phyloP scores from a whole-genome alignment of 2,888 invertebrate species.

The Pilophorus perplexus region DNA sequence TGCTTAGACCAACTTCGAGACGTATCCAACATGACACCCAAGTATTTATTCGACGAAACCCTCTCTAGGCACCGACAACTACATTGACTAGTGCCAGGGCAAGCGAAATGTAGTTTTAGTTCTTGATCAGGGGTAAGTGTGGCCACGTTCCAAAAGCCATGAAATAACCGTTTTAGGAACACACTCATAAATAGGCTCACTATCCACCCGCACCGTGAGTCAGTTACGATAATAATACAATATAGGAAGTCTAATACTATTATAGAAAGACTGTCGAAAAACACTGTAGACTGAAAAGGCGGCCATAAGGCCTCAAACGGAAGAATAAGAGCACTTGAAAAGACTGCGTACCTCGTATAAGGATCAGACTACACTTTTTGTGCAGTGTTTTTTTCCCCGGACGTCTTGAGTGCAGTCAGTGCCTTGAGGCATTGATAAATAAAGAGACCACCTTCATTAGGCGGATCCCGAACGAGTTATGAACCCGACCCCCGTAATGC shows the following conservation, averaged over 20 bases:
- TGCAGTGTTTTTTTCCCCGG: background rate
- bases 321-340: too few species aligned
- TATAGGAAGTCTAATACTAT: too few species aligned
- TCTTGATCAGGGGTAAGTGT: background rate
- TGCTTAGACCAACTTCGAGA: background rate
- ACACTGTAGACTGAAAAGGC: too few species aligned
- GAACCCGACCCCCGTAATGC: conserved; percentile 9
- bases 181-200: too few species aligned
- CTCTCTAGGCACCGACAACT: background rate
- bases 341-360: too few species aligned
- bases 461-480: conserved; percentile 1
- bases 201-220: too few species aligned
- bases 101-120: background rate
- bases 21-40: background rate
- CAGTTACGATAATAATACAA: too few species aligned
- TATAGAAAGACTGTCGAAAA: background rate
- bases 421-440: conserved; percentile 10
- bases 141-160: background rate
- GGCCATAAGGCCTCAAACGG: too few species aligned
- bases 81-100: conserved; percentile 1
- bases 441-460: conserved; percentile 11
- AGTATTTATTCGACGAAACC: background rate
- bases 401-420: background rate
- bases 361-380: background rate
- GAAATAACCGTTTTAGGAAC: too few species aligned